phyloP scores from a whole-genome alignment of 1,140 invertebrate genomes.

The Drosophila funebris region DNA sequence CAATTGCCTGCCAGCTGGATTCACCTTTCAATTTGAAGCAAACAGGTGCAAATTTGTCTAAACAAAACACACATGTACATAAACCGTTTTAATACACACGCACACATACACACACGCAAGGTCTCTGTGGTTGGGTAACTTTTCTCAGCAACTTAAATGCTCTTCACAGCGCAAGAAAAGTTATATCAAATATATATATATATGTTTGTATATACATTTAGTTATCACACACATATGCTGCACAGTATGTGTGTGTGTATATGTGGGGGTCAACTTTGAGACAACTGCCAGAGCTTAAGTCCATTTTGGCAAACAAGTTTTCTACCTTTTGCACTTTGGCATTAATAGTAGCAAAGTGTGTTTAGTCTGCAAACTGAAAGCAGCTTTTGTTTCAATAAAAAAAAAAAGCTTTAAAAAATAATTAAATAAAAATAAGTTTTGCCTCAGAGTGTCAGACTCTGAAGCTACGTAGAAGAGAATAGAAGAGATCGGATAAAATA shows the following conservation, averaged over 20 bases:
- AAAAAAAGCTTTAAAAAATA: background rate
- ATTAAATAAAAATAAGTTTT: background rate
- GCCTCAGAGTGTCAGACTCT: background rate
- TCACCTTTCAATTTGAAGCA: conserved; percentile 66
- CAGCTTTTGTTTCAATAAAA: conserved; percentile 42
- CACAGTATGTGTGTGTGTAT: background rate
- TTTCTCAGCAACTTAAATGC: conserved; percentile 70
- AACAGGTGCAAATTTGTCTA: conserved; percentile 71
- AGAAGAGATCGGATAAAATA: background rate
- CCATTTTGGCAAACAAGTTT: conserved; percentile 46
- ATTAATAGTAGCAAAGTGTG: conserved; percentile 49
- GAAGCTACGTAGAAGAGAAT: background rate
- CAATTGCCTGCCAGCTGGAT: conserved; percentile 19
- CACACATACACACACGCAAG: background rate
- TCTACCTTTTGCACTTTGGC: conserved; percentile 46
- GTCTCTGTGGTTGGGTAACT: conserved; percentile 56
- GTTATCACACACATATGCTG: conserved; percentile 11
- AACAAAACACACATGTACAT: background rate
- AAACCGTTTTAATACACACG: background rate
- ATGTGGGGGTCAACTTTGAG: conserved; percentile 34
- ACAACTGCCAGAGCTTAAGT: conserved; percentile 38
- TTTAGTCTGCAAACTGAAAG: conserved; percentile 28
- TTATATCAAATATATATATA: conserved; percentile 50
- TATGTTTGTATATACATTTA: conserved; percentile 24
- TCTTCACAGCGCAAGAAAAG: conserved; percentile 65